phyloP scores from a whole-genome alignment of 2,888 invertebrate species.

The Protodeltote pygarga region DNA sequence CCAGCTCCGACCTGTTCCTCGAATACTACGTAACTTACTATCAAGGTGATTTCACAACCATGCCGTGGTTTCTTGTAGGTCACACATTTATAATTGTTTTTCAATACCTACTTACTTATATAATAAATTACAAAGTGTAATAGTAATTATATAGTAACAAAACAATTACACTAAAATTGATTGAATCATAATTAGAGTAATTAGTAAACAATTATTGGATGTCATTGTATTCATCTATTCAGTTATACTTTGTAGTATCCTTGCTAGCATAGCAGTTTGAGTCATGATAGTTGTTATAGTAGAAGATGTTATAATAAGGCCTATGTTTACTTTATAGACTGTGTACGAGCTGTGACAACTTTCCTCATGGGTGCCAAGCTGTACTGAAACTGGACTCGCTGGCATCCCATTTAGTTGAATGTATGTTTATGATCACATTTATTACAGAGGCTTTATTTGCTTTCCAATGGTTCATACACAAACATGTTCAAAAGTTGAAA shows the following conservation, averaged over 20 bases:
- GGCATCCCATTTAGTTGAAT: slow-evolving; percentile 95
- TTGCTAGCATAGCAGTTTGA: no score
- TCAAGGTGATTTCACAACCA: slow-evolving; percentile 88
- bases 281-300: neutral
- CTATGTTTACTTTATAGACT: slow-evolving; percentile 86
- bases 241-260: no score
- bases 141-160: slow-evolving; percentile 23
- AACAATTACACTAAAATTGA: slow-evolving; percentile 17
- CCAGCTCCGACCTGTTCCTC: slow-evolving; percentile 96
- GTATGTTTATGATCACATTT: slow-evolving; percentile 87
- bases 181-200: slow-evolving; percentile 16
- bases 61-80: slow-evolving; percentile 55
- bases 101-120: slow-evolving; percentile 50
- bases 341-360: slow-evolving; percentile 96
- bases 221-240: no score
- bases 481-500: neutral
- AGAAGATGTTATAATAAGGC: slow-evolving; percentile 6
- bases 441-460: no score
- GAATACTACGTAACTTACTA: slow-evolving; percentile 96
- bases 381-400: slow-evolving; percentile 95
- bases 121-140: slow-evolving; percentile 34
- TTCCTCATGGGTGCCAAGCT: slow-evolving; percentile 93
- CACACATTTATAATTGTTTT: slow-evolving; percentile 49
- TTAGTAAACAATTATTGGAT: slow-evolving; percentile 4
- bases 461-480: no score